Base-by-base conservation (phyloP, 2,888 invertebrate species). In the Heliconius sara region DNA sequence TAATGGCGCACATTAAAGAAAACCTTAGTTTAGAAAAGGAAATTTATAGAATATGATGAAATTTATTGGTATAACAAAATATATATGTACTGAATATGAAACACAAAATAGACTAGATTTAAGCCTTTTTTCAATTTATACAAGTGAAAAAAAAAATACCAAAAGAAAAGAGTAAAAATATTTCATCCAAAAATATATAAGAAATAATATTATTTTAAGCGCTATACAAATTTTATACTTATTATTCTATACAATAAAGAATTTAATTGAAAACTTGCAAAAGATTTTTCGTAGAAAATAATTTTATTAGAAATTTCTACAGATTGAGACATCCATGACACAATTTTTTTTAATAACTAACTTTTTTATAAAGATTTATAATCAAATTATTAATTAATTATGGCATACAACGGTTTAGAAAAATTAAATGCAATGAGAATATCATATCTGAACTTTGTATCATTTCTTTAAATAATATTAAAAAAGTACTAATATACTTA, bases 301-400 rank as follows among this genome's bases (percentile, higher is more conserved):
- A 13, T n/a, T 10, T 25, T 22, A 5, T 12, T 39, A 39, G 1
- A 68, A n/a, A 5, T 70, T 43, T 16, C 43, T 12, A 70, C 13
- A 43, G 43, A 70, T 47, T 25, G 43, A 70, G 60, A 77, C 52
- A 70, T 73, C 57, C 74, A 57, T 70, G 60, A 71, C 65, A 65
- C 25, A 63, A 3, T 9, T n/a, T 65, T 27, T 27, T 27, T 65
- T 65, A 25, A 57, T 27, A 27, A 65, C 25, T 7, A 27, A 25
- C 16, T 16, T 60, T n/a, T 60, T 60, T 60, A 67, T 34, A 34
- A 67, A 67, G 9, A 67, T 4, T 10, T 22, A 68, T 34, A n/a
- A 68, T 43, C n/a, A 10, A 68, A 68, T 68, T n/a, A 68, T 39
- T 19, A 2, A 39, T 68, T 39, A 39, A 52, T 71, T 47, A 72